Base-by-base conservation (phyloP, 1,140 invertebrate genomes). In the Drosophila insularis region DNA sequence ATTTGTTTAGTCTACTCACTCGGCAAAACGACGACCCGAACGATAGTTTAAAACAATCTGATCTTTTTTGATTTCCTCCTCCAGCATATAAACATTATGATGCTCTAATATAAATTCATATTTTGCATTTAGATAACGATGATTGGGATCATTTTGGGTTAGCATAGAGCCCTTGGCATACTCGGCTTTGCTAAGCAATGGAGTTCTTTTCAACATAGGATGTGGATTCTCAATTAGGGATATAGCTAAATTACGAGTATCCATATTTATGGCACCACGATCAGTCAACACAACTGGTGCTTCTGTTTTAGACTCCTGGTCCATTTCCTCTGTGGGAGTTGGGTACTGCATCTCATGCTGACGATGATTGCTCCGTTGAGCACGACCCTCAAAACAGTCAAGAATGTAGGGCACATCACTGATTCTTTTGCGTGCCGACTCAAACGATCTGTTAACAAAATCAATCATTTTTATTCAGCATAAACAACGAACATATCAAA, bases 41-140 rank as follows among this genome's bases (percentile, higher is more conserved):
- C 50, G 66, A 64, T 17, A 66, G 14, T 79, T 56, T 0, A 65
- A 1, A 0, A 63, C 13, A 0, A 65, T 63, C 13, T 66, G 39
- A 40, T 60, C 21, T 10, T 50, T 11, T 1, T 39, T 13, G 0
- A 37, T 11, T 2, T 31, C n/a, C n/a, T 76, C 37, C 19, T 56
- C 14, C 0, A 65, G 10, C 0, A 23, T 23, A 64, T 78, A 81
- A 14, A 40, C 65, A 1, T 60, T 65, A 56, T 67, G 43, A 2
- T 72, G 75, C 43, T 86, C 82, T 40, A 79, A 13, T 0, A 13
- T 43, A 11, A 77, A 86, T 11, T 82, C 84, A 14, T 73, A 76
- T 43, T 54, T 87, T 1, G 68, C 69, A 56, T 58, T 80, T 8
- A 87, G 50, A 14, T 68, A 87, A 7, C 84, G 82, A 0, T 4